phyloP scores from a whole-genome alignment of 2,797 vertebrate species.

The Trematomus bernacchii region DNA sequence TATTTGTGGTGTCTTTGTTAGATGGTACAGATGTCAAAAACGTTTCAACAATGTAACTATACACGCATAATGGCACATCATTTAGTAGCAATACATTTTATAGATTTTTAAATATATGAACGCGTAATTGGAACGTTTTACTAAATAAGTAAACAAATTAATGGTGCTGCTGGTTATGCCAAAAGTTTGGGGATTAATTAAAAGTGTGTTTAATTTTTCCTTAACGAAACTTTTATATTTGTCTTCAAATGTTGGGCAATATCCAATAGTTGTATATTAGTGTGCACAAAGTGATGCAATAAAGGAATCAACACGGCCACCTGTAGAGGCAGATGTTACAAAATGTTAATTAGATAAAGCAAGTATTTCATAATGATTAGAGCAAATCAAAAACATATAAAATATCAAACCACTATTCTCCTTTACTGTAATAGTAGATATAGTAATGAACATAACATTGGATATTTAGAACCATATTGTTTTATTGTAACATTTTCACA shows the following conservation, averaged over 20 bases:
- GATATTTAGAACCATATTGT: slow-evolving; percentile 41
- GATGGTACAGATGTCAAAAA: background rate
- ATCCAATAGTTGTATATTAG: background rate
- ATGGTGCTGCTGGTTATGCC: background rate
- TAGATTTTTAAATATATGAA: background rate
- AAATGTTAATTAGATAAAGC: background rate
- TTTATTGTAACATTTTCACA: slow-evolving; percentile 68
- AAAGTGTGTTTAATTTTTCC: background rate
- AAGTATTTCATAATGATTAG: background rate
- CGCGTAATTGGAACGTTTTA: background rate
- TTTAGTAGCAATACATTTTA: background rate
- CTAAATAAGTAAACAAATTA: background rate
- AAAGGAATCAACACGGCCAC: background rate
- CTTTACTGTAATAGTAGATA: background rate
- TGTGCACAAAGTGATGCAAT: background rate
- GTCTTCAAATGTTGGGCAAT: background rate
- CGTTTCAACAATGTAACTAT: no score
- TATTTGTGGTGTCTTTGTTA: slow-evolving; percentile 17
- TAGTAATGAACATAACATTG: background rate
- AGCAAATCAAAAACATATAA: background rate
- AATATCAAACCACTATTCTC: background rate
- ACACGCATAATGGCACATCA: no score
- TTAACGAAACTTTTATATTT: background rate
- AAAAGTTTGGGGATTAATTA: background rate
- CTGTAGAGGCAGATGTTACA: background rate